Conservation (phyloP, 2,888 invertebrate genomes). For the Monochamus alternatus region DNA sequence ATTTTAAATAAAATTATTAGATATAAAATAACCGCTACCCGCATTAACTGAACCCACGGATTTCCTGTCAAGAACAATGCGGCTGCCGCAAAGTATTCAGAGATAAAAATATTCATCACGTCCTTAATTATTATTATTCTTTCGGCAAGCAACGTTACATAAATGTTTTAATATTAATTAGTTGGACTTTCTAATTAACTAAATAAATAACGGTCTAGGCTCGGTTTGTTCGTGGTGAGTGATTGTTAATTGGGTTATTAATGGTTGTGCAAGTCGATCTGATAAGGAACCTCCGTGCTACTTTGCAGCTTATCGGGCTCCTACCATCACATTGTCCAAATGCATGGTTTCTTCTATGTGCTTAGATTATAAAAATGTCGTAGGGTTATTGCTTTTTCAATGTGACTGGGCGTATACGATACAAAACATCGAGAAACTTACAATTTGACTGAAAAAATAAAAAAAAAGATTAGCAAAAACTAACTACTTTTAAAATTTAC, state of each 20-base stretch:
- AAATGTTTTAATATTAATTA: not conserved
- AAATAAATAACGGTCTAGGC: not conserved
- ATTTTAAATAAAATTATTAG: constrained; percentile 4
- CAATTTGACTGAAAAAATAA: too few relatives aligned
- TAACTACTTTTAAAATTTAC: too few relatives aligned
- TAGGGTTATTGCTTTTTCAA: too few relatives aligned
- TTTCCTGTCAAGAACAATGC: not conserved
- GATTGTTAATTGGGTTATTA: not conserved
- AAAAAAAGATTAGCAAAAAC: too few relatives aligned
- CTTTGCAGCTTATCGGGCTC: not conserved
- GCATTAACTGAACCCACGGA: not conserved
- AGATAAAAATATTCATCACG: not conserved
- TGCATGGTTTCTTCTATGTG: too few relatives aligned
- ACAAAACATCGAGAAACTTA: too few relatives aligned
- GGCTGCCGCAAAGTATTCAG: not conserved
- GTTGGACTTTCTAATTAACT: not conserved
- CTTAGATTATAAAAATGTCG: too few relatives aligned
- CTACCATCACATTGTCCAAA: too few relatives aligned
- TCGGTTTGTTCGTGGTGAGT: not conserved
- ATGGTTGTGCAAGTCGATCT: not conserved
- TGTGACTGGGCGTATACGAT: too few relatives aligned
- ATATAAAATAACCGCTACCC: not conserved
- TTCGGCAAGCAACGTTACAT: not conserved
- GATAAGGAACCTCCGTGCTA: not conserved
- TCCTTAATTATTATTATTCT: not conserved